Percentiles rank a stretch among this genome's conserved stretches.
phyloP scores from a whole-genome alignment of 2,113 vertebrate genomes.

The Ibidorhyncha struthersii region DNA sequence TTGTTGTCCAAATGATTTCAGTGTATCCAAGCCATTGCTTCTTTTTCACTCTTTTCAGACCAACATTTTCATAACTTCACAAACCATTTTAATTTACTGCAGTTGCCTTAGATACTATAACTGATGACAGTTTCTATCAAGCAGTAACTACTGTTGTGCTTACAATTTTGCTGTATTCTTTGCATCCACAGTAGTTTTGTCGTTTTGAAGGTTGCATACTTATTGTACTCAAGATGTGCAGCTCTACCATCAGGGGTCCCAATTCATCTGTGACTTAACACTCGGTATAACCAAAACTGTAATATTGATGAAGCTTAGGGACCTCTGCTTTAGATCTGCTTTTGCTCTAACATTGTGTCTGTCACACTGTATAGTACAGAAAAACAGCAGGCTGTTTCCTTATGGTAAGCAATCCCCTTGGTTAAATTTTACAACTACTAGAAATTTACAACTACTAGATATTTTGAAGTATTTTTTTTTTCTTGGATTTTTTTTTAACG shows the following conservation, averaged over 20 bases:
- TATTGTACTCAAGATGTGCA: neutral
- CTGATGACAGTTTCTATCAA: neutral
- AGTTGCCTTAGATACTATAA: neutral
- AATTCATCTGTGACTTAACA: neutral
- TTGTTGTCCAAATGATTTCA: neutral
- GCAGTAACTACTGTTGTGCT: neutral
- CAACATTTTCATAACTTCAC: neutral
- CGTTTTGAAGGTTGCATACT: neutral
- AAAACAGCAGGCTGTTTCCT: neutral
- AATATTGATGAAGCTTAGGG: neutral
- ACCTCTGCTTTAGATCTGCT: neutral
- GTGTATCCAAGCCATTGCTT: neutral
- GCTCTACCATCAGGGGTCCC: neutral
- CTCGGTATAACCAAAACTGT: too few relatives aligned
- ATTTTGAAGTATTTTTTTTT: neutral
- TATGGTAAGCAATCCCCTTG: neutral
- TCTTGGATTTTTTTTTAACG: neutral
- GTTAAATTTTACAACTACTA: neutral
- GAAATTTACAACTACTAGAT: neutral
- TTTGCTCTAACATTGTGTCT: neutral
- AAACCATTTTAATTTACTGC: neutral
- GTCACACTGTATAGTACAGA: neutral
- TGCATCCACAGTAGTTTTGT: neutral
- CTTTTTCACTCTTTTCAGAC: neutral
- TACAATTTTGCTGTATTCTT: neutral